Evolutionary conservation across 2,113 vertebrate genomes (phyloP), one percentile per base, ranked within the genome.

Genomic region (Eleginops maclovinus): DNA sequence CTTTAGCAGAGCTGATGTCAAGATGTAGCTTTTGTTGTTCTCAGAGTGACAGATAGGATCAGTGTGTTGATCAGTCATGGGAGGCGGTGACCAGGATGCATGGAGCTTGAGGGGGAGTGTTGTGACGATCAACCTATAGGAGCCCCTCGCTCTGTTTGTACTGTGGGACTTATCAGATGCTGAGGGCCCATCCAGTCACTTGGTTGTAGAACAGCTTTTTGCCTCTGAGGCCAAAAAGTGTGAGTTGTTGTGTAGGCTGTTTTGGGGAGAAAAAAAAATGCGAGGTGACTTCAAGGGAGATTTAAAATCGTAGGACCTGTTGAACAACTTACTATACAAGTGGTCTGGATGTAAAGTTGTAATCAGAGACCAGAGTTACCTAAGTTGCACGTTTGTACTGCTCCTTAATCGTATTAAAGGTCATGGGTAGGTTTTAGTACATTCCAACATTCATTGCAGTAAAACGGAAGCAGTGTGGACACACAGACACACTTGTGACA

Each of bases 141-240:
- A 77, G 73, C 75, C 83, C 86, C 82, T 82, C n/a, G 1, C 76
- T 82, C 56, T 89, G 82, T 88, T 89, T 84, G 72, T 78, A 43
- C 75, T 90, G 81, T 75, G 58, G 83, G 53, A 72, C 69, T 85
- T 88, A 90, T 90, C 87, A 88, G 85, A 87, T 91, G 81, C 66
- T 28, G 31, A 76, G 47, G 55, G 68, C 22, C 72, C 59, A 41
- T 75, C 66, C 58, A 75, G 56, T 61, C 7, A 50, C 40, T 81
- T 36, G 22, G 40, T 70, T 71, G 19, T 68, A 67, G 65, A 49
- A 69, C 10, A 54, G 24, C 44, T 53, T 44, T 80, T 79, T 84
- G 66, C 46, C 78, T 82, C 49, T 12, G 19, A 51, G 82, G 79
- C 21, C 56, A 80, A 82, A 79, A 80, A 71, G 72, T 72, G 63